Percentiles rank a stretch among this genome's conserved stretches.
These are phyloP conservation scores for Nebria ingens DNA, from an alignment of 1,140 invertebrate genomes.

Conservation along the genomic window DNA sequence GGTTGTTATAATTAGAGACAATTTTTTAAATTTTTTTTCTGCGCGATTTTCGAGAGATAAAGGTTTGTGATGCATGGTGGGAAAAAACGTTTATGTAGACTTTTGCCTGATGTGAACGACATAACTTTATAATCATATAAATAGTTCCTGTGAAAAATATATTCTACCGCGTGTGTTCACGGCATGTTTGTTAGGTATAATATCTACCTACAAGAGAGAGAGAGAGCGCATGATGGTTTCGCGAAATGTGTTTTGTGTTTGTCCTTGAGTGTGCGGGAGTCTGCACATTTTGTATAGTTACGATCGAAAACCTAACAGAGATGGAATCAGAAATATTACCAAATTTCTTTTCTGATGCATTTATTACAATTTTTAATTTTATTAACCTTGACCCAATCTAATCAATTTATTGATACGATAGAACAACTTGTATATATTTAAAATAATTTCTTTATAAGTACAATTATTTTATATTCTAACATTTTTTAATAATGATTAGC, in stretches of 20 bases:
- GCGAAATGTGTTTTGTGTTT: neutral
- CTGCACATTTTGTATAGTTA: neutral
- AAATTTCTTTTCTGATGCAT: too few species aligned
- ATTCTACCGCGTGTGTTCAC: neutral
- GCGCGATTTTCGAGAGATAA: neutral
- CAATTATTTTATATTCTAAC: too few species aligned
- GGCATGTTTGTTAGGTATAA: neutral
- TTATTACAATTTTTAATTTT: too few species aligned
- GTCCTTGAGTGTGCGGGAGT: conserved; percentile 1
- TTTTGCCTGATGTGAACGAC: neutral
- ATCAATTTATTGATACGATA: too few species aligned
- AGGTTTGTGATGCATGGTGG: neutral
- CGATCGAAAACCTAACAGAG: neutral
- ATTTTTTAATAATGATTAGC: too few species aligned
- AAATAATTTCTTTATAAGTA: too few species aligned
- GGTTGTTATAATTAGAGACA: too few species aligned
- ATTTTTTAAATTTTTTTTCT: too few species aligned
- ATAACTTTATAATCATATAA: conserved; percentile 8
- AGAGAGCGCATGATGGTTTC: neutral
- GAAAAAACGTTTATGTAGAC: neutral
- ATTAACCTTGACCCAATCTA: too few species aligned
- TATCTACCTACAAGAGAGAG: too few species aligned
- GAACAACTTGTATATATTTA: too few species aligned
- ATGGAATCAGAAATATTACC: neutral
- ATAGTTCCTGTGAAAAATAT: conserved; percentile 9